Evolutionary conservation across 2,113 vertebrate genomes (phyloP).

Genomic region (Tapirus terrestris): DNA sequence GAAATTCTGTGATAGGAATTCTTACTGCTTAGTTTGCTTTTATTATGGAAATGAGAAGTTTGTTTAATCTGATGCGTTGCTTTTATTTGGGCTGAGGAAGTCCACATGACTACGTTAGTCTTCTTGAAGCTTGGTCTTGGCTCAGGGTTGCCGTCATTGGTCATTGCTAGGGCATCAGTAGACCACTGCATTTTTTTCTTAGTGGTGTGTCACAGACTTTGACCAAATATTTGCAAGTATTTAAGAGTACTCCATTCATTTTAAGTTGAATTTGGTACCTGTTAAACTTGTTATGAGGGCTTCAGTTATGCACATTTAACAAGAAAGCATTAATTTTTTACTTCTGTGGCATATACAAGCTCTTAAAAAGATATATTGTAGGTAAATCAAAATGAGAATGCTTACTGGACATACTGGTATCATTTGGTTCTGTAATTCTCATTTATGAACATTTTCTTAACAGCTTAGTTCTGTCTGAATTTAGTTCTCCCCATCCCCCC

Average conservation of each 20-base stretch:
- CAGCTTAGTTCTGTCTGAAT: neutral
- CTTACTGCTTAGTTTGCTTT: neutral
- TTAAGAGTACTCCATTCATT: neutral
- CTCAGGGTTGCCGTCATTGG: neutral
- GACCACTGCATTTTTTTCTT: neutral
- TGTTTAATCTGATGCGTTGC: neutral
- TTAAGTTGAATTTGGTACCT: neutral
- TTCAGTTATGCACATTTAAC: neutral
- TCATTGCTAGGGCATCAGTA: neutral
- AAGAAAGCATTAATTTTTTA: neutral
- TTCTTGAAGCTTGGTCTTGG: neutral
- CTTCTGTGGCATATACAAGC: neutral
- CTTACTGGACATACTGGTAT: neutral
- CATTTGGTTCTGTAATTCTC: slow-evolving; percentile 4
- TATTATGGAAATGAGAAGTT: neutral
- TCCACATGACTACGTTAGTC: neutral
- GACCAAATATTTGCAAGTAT: neutral
- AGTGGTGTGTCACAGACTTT: neutral
- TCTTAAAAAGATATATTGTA: neutral
- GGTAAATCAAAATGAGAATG: neutral
- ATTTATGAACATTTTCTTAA: neutral
- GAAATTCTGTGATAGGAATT: neutral
- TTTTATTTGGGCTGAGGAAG: neutral
- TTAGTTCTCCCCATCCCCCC: neutral
- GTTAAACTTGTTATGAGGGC: neutral